phyloP scores from a whole-genome alignment of 2,113 vertebrate species.

The Halcyon senegalensis region DNA sequence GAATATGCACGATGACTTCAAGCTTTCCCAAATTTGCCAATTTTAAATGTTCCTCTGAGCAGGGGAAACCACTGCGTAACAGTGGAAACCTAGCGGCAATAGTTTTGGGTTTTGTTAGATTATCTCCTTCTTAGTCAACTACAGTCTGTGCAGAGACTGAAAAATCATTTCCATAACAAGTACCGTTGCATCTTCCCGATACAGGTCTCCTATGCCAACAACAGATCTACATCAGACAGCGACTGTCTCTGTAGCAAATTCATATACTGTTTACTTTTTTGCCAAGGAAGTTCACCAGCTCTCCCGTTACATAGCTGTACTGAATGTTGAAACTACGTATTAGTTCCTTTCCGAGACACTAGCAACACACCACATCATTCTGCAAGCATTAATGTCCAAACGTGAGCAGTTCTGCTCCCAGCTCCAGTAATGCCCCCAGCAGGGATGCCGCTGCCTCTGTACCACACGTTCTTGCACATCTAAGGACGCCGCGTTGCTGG shows the following conservation, averaged over 20 bases:
- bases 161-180: not conserved
- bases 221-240: not conserved
- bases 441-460: not conserved
- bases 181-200: not conserved
- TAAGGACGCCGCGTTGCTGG: not conserved
- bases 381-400: not conserved
- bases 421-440: not conserved
- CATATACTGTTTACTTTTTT: not conserved
- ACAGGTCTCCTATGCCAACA: not conserved
- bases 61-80: not conserved
- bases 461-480: fast-evolving
- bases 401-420: not conserved
- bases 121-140: not conserved
- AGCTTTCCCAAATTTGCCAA: not conserved
- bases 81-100: not conserved
- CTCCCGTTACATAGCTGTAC: not conserved
- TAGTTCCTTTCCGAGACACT: not conserved
- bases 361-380: not conserved
- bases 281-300: not conserved
- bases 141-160: not conserved
- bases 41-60: not conserved
- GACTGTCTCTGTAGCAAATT: not conserved
- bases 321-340: not conserved
- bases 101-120: not conserved
- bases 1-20: not conserved